Evolutionary conservation across 2,113 vertebrate genomes (phyloP), one percentile per base, ranked within the genome.

Genomic region (Noturus placidus): DNA sequence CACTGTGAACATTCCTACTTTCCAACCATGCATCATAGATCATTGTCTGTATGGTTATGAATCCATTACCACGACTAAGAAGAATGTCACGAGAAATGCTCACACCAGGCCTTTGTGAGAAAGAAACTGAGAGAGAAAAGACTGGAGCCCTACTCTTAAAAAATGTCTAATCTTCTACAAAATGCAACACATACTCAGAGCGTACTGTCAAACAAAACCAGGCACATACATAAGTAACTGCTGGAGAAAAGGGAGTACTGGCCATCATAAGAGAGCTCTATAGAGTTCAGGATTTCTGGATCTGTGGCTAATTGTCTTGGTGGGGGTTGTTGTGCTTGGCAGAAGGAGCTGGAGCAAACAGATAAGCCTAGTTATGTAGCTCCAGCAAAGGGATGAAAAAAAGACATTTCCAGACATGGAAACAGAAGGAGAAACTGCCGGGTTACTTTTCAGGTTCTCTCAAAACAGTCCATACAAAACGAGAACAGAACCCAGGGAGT

Each of bases 321-420:
- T 20, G 42, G 87, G 86, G 86, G 79, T 87, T 88, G 80, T 87
- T 89, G 67, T 85, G 78, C 84, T 89, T 89, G 89, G 86, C 89
- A 87, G 57, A 2, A 22, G 42, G 59, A 88, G 38, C 56, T 56
- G 87, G 87, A 86, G 70, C 84, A 83, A 82, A 87, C 50, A 56
- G 78, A 89, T 89, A 86, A 86, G 80, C 87, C 87, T 56, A 38
- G 72, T 83, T 83, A 85, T 77, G 70, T 72, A 77, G 70, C 52
- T 67, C 52, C 52, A 84, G 59, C 11, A 4, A 84, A 77, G 33
- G 33, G 42, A 15, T 57, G 2, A 80, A 85, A 56, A 30, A 54
- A 14, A 79, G 69, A 52, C 74, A 50, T 54, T 33, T 27, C n/a
- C 76, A 82, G 56, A 59, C 56, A 61, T 14, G 59, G 38, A 87